Conservation (phyloP, 2,797 vertebrate genomes). For the Podarcis siculus region DNA sequence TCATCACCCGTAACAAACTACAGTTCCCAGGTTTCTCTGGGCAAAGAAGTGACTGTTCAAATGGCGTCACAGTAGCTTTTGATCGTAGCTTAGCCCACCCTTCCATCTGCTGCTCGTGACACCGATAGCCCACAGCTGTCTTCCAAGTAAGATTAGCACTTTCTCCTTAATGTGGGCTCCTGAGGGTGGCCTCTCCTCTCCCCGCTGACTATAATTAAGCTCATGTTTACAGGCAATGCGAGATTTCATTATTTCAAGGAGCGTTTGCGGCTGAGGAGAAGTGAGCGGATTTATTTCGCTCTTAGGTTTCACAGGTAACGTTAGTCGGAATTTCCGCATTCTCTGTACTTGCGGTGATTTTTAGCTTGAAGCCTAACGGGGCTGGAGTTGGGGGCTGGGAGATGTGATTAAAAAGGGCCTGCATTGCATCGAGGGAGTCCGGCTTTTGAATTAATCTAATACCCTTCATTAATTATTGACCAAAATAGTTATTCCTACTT, state of each 20-base stretch:
- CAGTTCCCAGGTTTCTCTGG: too few species aligned
- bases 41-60: too few species aligned
- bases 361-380: background rate
- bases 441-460: background rate
- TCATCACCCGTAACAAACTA: too few species aligned
- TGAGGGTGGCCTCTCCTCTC: background rate
- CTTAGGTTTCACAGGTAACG: background rate
- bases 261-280: background rate
- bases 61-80: too few species aligned
- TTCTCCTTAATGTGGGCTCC: background rate
- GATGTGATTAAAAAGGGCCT: slow-evolving; percentile 3
- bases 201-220: background rate
- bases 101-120: background rate
- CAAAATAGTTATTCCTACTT: slow-evolving; percentile 4
- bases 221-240: background rate
- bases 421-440: slow-evolving; percentile 6
- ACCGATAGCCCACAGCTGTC: background rate
- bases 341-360: background rate
- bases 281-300: background rate
- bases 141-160: background rate
- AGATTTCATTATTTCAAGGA: background rate
- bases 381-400: background rate
- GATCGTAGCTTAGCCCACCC: too few species aligned
- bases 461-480: slow-evolving; percentile 36
- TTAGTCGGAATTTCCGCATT: background rate